phyloP scores from a whole-genome alignment of 1,140 invertebrate genomes.

The Pseudoatta argentina region DNA sequence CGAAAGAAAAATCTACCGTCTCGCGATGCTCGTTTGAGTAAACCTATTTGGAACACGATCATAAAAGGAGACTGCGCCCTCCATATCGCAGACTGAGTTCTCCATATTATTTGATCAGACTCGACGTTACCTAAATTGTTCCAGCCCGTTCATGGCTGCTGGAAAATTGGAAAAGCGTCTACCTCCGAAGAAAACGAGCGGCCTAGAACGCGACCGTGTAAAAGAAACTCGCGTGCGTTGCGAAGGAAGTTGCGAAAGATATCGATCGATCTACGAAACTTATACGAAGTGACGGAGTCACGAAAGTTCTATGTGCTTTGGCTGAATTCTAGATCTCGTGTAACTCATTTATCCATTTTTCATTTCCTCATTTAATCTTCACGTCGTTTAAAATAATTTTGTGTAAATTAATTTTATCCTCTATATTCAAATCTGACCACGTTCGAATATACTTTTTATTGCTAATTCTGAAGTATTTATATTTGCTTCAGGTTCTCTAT shows the following conservation, averaged over 20 bases:
- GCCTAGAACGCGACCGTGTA: constrained; percentile 47
- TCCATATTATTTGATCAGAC: constrained; percentile 74
- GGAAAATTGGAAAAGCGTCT: constrained; percentile 78
- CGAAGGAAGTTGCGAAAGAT: constrained; percentile 32
- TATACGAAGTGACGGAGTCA: constrained; percentile 6
- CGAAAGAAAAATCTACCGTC: constrained; percentile 70
- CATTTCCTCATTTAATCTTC: constrained; percentile 21
- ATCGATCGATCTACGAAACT: constrained; percentile 67
- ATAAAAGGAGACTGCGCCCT: constrained; percentile 76
- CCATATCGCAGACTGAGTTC: constrained; percentile 70
- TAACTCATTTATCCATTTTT: constrained; percentile 51
- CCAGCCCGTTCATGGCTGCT: constrained; percentile 73
- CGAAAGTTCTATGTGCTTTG: constrained; percentile 8
- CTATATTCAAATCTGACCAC: not conserved
- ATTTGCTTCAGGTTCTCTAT: not conserved
- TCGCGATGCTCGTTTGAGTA: constrained; percentile 68
- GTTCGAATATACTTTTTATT: not conserved
- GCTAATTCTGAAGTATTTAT: not conserved
- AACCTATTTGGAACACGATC: constrained; percentile 75
- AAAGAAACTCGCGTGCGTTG: constrained; percentile 8
- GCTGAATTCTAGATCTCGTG: constrained; percentile 23
- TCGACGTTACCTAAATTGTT: constrained; percentile 75
- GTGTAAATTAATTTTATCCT: not conserved
- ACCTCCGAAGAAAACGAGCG: constrained; percentile 36
- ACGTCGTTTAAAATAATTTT: constrained; percentile 13